Base-by-base conservation (phyloP, 2,888 invertebrate genomes). In the Dorcus hopei region DNA sequence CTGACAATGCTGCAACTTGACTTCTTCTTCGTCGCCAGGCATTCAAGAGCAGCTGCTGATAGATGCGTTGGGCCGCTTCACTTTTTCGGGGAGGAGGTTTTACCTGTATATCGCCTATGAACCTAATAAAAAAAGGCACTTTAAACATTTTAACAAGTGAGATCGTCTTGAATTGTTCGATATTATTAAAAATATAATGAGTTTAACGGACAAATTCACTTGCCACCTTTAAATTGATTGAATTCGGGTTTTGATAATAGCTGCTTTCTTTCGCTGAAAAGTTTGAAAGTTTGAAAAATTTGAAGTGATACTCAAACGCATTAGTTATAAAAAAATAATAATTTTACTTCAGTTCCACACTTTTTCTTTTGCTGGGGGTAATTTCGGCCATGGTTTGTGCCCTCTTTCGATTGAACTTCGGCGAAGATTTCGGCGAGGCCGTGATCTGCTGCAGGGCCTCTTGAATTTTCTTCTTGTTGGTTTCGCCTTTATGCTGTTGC, bases 361-460 rank as follows among this genome's bases (percentile, higher is more conserved):
- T 63, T n/a, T 59, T 68, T 45, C 49, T 39, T 58, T 70, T 71
- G 8, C 70, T 71, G 2, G 75, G 74, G 2, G 74, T 73, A 39
- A 74, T 72, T 58, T 74, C 75, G 0, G 74, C 72, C 7, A 75
- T 65, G 9, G 68, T 71, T 23, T 63, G 64, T 39, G 67, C 55
- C 39, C 68, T 62, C 45, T 62, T 63, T 8, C 57, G 48, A 23
- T 40, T 40, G 23, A 16, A 23, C 42, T 54, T 43, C 42, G 56
- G 55, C 26, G 59, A 55, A 9, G 62, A 62, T 33, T 33, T 33
- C 33, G 41, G 38, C 14, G 54, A 55, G 23, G 58, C 38, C 11
- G 56, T 50, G 8, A 57, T 48, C 26, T 68, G 65, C 3, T 57
- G 61, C 33, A 72, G 41, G 0, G 71, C 70, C 11, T 59, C 61